Base-by-base conservation (phyloP, 2,797 vertebrate species). In the Tokudaia muenninki region DNA sequence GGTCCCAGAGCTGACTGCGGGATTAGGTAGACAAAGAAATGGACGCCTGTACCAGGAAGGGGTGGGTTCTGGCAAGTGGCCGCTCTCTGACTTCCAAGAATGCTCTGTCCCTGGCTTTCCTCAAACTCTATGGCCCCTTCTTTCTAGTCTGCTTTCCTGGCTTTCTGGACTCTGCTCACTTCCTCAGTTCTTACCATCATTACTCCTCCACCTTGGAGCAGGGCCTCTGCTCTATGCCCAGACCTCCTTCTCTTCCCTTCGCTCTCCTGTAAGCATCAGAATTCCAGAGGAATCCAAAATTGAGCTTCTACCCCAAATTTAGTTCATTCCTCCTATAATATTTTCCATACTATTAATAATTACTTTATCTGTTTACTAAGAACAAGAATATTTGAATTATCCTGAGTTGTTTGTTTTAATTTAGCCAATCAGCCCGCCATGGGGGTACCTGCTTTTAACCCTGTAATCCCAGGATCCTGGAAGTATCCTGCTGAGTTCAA, bases 381-480 rank as follows among this genome's bases (percentile, higher is more conserved):
- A 61, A 59, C 52, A 94, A 92, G 95, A 44, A 57, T 12, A n/a
- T 75, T 70, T 90, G 59, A 80, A 31, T 81, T 91, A 88, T 61
- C 9, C 74, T 88, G 37, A 11, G 47, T 31, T 50, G 24, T 79
- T n/a, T 59, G 16, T 86, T 92, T 50, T 83, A 87, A 50, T 14
- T 57, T 8, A 82, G n/a, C 57, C 80, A 82, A 16, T 61, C 14
- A 82, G 37, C 13, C 57, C 26, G 3, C 55, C n/a, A 41, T 41
- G 24, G 57, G 8, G 22, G 80, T 17, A 41, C 55, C 59, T 41
- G 80, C 24, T 55, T 41, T 61, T 8, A 82, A 41, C 24, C 55
- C n/a, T 57, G 61, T 16, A 61, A 26, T 22, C 80, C 55, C 10
- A 37, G 79, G 14, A 80, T 34, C n/a, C 34, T 81, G 52, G 21